Conservation (phyloP, 2,888 invertebrate species). For the Diabrotica balteata region DNA sequence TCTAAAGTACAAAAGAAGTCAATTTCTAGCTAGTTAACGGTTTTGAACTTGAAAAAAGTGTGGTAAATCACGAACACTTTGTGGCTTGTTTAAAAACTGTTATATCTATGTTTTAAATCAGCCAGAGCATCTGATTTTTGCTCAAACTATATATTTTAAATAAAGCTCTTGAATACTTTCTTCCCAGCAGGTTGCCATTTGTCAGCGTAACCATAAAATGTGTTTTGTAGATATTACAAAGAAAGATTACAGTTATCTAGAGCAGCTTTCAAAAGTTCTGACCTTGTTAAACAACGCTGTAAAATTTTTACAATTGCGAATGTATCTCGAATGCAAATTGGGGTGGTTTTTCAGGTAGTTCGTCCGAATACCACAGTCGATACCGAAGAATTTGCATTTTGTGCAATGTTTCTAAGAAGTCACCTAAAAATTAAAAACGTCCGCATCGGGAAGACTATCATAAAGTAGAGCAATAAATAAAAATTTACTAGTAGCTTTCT, state of each 20-base stretch:
- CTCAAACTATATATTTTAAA: too few species aligned
- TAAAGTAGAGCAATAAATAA: constrained; percentile 13
- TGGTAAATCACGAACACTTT: constrained; percentile 21
- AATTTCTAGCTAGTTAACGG: constrained; percentile 36
- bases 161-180: too few species aligned
- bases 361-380: constrained; percentile 29
- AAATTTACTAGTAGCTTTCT: neutral
- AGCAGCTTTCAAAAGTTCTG: constrained; percentile 29
- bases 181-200: constrained; percentile 19
- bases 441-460: constrained; percentile 34
- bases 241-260: constrained; percentile 37
- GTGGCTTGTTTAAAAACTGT: constrained; percentile 25
- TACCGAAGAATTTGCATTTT: constrained; percentile 35
- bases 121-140: too few species aligned
- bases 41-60: constrained; percentile 2
- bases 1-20: constrained; percentile 32
- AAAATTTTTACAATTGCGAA: constrained; percentile 35
- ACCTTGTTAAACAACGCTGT: constrained; percentile 10
- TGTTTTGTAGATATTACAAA: constrained; percentile 26
- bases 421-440: constrained; percentile 13
- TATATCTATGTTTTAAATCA: neutral
- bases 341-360: constrained; percentile 23
- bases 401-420: constrained; percentile 38
- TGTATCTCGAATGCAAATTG: constrained; percentile 33
- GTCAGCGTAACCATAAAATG: constrained; percentile 28